Conservation (phyloP, 2,797 vertebrate species). For the Spinus pinus region DNA sequence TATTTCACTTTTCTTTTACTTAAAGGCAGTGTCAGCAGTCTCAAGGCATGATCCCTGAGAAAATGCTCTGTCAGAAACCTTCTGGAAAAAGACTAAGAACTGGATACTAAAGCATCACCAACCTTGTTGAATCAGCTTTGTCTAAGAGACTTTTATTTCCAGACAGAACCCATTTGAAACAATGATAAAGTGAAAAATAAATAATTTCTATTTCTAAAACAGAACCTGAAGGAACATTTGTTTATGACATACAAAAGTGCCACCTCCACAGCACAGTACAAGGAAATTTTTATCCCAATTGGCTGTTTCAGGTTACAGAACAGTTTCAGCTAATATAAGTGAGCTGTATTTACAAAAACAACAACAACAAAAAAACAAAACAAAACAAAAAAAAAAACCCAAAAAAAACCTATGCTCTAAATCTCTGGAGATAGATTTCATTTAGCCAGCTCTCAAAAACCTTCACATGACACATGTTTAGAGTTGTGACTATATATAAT, state of each 20-base stretch:
- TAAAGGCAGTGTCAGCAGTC: background rate
- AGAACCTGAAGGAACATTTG: background rate
- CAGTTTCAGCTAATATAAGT: background rate
- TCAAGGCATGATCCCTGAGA: background rate
- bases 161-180: background rate
- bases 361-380: too few species aligned
- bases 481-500: background rate
- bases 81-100: background rate
- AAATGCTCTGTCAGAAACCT: background rate
- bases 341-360: accelerated
- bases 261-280: background rate
- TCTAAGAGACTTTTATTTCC: background rate
- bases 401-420: background rate
- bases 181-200: background rate
- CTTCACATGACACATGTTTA: background rate
- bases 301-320: background rate
- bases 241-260: background rate
- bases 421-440: background rate
- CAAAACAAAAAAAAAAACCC: background rate
- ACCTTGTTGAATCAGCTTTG: background rate
- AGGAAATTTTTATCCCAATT: background rate
- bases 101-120: background rate
- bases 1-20: background rate
- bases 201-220: background rate
- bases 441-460: background rate